These are phyloP conservation scores for Alectoris magna DNA, from an alignment of 2,797 vertebrate genomes.

Conservation along the genomic window DNA sequence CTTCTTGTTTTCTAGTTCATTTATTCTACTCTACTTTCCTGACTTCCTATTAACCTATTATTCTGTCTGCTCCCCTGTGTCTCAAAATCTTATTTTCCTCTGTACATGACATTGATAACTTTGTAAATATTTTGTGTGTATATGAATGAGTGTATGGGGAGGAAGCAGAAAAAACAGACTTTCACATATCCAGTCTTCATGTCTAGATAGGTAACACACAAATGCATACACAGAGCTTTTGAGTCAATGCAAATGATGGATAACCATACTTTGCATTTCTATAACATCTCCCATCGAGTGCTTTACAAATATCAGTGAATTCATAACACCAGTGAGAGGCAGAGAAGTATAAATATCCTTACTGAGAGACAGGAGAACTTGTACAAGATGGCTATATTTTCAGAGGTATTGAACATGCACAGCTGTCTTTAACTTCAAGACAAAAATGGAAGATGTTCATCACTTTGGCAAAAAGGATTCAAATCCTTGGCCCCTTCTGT, in stretches of 20 bases:
- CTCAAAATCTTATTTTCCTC: background rate
- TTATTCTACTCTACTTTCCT: constrained; percentile 7
- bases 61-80: background rate
- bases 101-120: background rate
- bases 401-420: background rate
- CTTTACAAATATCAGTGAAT: constrained; percentile 47
- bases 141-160: background rate
- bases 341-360: constrained; percentile 32
- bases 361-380: background rate
- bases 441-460: constrained; percentile 50
- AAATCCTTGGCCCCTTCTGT: constrained; percentile 31
- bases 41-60: constrained; percentile 2
- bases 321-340: background rate
- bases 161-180: background rate
- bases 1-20: constrained; percentile 14
- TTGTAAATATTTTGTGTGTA: background rate
- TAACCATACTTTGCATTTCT: constrained; percentile 31
- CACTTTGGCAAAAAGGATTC: constrained; percentile 31
- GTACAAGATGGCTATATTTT: constrained; percentile 16
- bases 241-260: constrained; percentile 23
- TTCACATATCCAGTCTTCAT: background rate
- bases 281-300: background rate
- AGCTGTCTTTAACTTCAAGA: constrained; percentile 30
- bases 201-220: background rate
- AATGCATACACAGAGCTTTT: background rate